These are phyloP conservation scores for Peromyscus eremicus DNA, from an alignment of 2,797 vertebrate species.

Conservation along the genomic window DNA sequence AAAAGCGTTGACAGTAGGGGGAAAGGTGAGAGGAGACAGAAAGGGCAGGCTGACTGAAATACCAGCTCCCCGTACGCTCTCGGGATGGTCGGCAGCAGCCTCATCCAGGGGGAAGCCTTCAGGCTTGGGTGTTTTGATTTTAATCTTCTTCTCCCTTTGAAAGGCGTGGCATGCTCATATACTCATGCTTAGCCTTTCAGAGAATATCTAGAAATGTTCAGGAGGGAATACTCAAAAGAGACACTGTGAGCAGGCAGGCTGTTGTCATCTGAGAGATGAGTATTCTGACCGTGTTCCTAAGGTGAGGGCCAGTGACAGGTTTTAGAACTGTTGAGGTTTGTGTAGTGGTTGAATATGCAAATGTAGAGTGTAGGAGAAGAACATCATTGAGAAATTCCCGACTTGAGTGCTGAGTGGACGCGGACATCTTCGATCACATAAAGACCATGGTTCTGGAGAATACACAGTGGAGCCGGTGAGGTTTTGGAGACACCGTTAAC, in stretches of 20 bases:
- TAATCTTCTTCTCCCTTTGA: neutral
- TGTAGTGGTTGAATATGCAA: neutral
- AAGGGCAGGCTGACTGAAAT: fast-evolving
- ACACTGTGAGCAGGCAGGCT: neutral
- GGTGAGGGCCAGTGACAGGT: neutral
- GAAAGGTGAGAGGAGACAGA: neutral
- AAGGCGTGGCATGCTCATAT: neutral
- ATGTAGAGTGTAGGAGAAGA: neutral
- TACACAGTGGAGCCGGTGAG: neutral
- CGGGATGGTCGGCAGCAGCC: neutral
- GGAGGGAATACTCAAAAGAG: neutral
- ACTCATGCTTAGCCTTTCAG: neutral
- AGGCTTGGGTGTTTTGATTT: neutral
- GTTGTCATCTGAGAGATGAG: neutral
- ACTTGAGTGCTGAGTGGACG: neutral
- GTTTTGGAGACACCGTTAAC: neutral
- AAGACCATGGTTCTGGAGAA: neutral
- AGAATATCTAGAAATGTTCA: neutral
- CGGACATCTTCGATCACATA: neutral
- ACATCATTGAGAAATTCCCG: neutral
- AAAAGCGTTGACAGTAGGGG: neutral
- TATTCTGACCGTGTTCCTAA: neutral
- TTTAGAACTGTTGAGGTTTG: neutral
- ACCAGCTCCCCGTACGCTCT: neutral
- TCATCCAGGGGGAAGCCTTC: neutral